These are phyloP conservation scores for Unio pictorum DNA, from an alignment of 2,888 invertebrate species.

Conservation along the genomic window DNA sequence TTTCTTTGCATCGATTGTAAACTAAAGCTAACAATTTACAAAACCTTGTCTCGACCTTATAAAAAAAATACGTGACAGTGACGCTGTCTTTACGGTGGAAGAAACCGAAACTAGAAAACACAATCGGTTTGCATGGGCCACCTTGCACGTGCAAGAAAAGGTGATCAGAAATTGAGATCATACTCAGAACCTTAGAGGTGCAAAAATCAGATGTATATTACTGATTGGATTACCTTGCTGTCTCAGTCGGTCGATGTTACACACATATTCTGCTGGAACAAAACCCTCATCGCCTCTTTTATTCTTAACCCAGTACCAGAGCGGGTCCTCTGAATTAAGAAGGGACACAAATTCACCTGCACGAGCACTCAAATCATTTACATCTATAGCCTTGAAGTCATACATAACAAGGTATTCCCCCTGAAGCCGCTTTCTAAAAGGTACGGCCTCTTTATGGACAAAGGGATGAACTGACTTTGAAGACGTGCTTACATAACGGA, in stretches of 20 bases:
- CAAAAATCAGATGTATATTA: no score
- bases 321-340: constrained; percentile 92
- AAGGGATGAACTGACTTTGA: neutral
- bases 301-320: constrained; percentile 97
- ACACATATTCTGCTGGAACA: constrained; percentile 94
- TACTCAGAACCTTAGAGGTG: no score
- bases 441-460: constrained; percentile 9
- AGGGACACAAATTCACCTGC: constrained; percentile 97
- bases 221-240: constrained; percentile 8
- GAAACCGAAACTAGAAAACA: no score
- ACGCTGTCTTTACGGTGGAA: no score
- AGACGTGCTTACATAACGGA: no score
- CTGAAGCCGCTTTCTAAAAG: constrained; percentile 19
- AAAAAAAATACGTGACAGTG: no score
- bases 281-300: constrained; percentile 96
- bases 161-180: no score
- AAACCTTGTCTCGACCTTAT: no score
- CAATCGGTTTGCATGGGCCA: no score
- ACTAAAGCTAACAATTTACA: no score
- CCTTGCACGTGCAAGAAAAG: no score
- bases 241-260: constrained; percentile 77
- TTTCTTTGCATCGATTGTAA: no score
- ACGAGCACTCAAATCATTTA: constrained; percentile 94
- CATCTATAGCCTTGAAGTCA: constrained; percentile 89
- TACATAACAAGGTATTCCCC: constrained; percentile 93